phyloP scores from a whole-genome alignment of 2,113 vertebrate species.

The Carlito syrichta region DNA sequence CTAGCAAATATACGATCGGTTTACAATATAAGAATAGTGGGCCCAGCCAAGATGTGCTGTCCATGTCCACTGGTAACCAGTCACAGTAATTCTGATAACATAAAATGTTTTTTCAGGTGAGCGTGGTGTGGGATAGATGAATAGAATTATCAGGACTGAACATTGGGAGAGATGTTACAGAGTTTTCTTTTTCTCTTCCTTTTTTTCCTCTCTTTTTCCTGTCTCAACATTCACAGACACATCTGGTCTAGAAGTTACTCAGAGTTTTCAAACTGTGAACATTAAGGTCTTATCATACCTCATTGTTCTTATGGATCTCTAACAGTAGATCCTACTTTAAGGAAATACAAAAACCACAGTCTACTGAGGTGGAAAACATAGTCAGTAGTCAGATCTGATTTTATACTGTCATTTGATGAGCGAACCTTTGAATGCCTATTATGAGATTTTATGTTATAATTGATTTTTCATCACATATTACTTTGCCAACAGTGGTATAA shows the following conservation, averaged over 20 bases:
- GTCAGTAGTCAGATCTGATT: background rate
- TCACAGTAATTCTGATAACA: background rate
- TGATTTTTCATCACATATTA: constrained; percentile 61
- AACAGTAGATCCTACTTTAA: background rate
- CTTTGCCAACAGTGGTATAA: constrained; percentile 11
- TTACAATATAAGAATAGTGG: background rate
- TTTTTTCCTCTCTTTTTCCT: background rate
- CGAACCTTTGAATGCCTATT: constrained; percentile 21
- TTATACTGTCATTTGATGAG: constrained; percentile 2
- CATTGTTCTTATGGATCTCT: background rate
- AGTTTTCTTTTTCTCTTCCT: background rate
- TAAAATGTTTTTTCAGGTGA: background rate
- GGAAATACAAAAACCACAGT: background rate
- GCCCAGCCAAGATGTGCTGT: too few relatives aligned
- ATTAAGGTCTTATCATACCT: background rate
- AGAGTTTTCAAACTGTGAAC: background rate
- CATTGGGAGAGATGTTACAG: background rate
- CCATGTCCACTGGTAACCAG: background rate
- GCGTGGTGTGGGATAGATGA: background rate
- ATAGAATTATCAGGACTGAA: background rate
- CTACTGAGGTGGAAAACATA: background rate
- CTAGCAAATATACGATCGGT: background rate
- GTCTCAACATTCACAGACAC: background rate
- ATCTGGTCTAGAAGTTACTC: background rate
- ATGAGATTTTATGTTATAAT: constrained; percentile 53